Percentiles rank a stretch among this genome's conserved stretches.
phyloP scores from a whole-genome alignment of 1,140 invertebrate species.

The Scaptomyza pallida region DNA sequence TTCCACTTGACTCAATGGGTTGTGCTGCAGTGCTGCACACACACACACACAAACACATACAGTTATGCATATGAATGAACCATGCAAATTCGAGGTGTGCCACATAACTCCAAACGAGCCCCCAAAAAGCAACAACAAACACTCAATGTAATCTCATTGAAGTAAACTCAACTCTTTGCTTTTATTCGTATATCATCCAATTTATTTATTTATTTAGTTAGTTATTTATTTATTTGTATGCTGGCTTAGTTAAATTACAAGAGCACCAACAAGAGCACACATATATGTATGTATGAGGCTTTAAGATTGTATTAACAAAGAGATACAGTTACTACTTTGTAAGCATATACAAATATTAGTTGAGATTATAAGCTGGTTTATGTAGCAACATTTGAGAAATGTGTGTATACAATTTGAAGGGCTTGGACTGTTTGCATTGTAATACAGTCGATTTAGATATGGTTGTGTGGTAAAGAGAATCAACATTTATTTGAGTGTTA shows the following conservation, averaged over 20 bases:
- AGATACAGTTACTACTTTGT: background rate
- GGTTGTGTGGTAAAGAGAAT: too few relatives aligned
- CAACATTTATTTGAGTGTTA: too few relatives aligned
- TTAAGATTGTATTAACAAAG: background rate
- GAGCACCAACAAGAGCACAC: background rate
- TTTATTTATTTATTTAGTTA: slow-evolving; percentile 2
- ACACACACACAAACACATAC: slow-evolving; percentile 9
- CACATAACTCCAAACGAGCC: slow-evolving; percentile 1
- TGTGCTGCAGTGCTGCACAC: slow-evolving; percentile 48
- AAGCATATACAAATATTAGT: background rate
- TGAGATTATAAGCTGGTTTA: background rate
- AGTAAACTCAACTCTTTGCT: background rate
- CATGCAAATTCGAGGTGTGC: slow-evolving; percentile 37
- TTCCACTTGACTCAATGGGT: slow-evolving; percentile 76
- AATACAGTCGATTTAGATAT: background rate
- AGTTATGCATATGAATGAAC: slow-evolving; percentile 29
- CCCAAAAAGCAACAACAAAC: background rate
- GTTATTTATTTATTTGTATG: slow-evolving; percentile 1
- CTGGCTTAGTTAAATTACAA: background rate
- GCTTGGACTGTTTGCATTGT: too few relatives aligned
- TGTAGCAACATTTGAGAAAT: background rate
- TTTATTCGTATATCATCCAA: slow-evolving; percentile 1
- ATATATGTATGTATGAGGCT: background rate
- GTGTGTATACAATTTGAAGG: background rate
- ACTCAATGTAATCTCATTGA: background rate